Evolutionary conservation across 2,113 vertebrate genomes (phyloP).

Genomic region (Carassius carassius): DNA sequence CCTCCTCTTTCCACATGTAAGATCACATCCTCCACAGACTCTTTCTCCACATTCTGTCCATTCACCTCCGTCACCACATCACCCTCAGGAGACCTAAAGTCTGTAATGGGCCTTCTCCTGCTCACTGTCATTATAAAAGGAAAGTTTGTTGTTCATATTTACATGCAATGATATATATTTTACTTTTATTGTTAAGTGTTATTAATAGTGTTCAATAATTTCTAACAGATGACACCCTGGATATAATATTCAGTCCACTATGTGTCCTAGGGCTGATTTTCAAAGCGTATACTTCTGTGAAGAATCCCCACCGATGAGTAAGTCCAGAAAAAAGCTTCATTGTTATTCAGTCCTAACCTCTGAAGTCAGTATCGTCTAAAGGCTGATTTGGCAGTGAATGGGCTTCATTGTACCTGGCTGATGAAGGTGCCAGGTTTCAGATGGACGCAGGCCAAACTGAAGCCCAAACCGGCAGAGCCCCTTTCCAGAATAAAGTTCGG

Average conservation of each 20-base stretch:
- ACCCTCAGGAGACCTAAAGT: constrained; percentile 72
- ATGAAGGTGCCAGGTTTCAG: constrained; percentile 66
- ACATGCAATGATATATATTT: not conserved
- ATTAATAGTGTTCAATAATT: not conserved
- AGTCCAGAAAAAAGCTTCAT: not conserved
- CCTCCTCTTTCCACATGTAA: constrained; percentile 67
- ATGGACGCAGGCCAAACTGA: constrained; percentile 69
- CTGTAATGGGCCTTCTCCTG: constrained; percentile 69
- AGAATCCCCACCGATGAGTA: not conserved
- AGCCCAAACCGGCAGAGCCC: constrained; percentile 70
- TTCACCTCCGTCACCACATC: constrained; percentile 80
- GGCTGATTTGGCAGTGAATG: constrained; percentile 27
- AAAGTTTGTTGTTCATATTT: not conserved
- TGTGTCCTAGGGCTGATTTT: not conserved
- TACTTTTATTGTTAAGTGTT: not conserved
- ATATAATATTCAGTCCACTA: not conserved
- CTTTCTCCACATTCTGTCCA: constrained; percentile 71
- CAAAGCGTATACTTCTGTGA: not conserved
- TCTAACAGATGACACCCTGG: not conserved
- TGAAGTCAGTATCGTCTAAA: constrained; percentile 12
- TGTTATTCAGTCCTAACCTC: not conserved
- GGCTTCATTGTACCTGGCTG: constrained; percentile 70
- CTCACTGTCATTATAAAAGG: not conserved
- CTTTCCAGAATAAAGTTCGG: constrained; percentile 64
- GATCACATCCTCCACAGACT: constrained; percentile 70